phyloP scores from a whole-genome alignment of 2,888 invertebrate species.

The Stegophylla sp. region DNA sequence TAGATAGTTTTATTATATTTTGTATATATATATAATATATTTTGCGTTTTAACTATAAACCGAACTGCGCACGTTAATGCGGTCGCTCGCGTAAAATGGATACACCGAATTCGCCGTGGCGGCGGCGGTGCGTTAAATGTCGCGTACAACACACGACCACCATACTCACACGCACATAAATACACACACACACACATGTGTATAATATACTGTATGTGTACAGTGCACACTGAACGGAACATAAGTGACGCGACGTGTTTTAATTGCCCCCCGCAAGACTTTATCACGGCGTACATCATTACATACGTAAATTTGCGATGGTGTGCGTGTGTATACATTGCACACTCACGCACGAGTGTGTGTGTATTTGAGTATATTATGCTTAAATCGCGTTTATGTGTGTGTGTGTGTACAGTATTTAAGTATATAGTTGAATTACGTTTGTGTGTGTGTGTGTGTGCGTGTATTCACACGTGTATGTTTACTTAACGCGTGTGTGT shows the following conservation, averaged over 20 bases:
- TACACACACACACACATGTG: no score
- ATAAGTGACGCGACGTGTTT: conserved; percentile 5
- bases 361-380: background rate
- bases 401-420: no score
- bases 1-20: background rate
- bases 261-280: conserved; percentile 20
- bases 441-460: no score
- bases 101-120: background rate
- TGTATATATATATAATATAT: no score
- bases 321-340: no score
- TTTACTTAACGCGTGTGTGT: background rate
- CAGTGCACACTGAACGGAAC: background rate
- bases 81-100: no score
- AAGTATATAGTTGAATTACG: no score
- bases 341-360: background rate
- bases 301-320: background rate
- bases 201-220: no score
- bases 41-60: no score
- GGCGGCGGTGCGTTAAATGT: background rate
- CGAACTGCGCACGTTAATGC: no score
- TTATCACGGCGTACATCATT: background rate
- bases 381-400: no score
- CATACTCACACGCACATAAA: background rate
- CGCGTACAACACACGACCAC: background rate
- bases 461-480: background rate